phyloP scores from a whole-genome alignment of 2,888 invertebrate genomes.

The Dryobota labecula region DNA sequence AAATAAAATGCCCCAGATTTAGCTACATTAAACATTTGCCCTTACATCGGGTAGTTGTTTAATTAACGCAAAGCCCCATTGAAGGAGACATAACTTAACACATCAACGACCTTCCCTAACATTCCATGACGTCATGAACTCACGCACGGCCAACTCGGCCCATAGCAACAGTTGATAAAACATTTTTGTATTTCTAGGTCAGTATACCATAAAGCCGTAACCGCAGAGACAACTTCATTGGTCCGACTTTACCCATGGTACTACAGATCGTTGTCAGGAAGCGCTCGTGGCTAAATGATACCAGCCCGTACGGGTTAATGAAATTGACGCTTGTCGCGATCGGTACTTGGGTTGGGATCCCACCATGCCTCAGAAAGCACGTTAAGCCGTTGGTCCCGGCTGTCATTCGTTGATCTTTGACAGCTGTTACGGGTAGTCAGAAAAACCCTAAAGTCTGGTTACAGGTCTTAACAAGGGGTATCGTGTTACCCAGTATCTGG shows the following conservation, averaged over 20 bases:
- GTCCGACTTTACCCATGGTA: neutral
- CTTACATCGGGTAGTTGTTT: neutral
- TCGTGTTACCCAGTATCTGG: neutral
- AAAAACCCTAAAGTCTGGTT: neutral
- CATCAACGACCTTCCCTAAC: neutral
- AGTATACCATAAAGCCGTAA: neutral
- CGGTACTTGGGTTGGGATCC: neutral
- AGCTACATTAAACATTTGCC: neutral
- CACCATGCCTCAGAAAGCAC: neutral
- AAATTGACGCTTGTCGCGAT: neutral
- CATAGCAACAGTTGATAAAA: conserved; percentile 42
- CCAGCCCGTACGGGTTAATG: neutral
- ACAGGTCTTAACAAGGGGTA: neutral
- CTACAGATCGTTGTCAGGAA: conserved; percentile 14
- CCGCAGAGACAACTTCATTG: neutral
- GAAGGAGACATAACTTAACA: neutral
- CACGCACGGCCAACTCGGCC: neutral
- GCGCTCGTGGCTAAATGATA: neutral
- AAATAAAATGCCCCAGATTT: neutral
- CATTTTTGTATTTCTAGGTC: conserved; percentile 31
- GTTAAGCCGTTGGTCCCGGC: neutral
- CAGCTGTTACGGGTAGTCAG: neutral
- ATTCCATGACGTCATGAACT: neutral
- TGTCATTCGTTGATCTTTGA: neutral
- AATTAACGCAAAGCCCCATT: neutral